Percentiles rank a stretch among this genome's conserved stretches.
Conservation (phyloP, 2,888 invertebrate species). For the Cremastinae sp. region DNA sequence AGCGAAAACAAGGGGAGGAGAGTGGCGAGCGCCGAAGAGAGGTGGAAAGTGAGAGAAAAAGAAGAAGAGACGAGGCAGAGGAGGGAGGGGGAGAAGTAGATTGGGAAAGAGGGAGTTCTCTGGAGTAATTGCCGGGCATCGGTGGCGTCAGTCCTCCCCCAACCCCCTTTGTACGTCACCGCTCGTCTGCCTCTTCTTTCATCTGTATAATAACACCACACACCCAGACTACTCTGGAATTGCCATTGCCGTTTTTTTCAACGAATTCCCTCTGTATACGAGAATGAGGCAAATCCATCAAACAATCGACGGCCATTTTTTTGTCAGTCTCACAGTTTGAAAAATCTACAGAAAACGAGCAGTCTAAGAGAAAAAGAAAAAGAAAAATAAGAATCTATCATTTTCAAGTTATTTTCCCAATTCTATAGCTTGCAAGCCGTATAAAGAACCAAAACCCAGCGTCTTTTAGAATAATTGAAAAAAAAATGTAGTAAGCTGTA, state of each 20-base stretch:
- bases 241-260: conserved; percentile 44
- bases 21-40: conserved; percentile 27
- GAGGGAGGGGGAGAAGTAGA: conserved; percentile 33
- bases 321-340: too few relatives aligned
- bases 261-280: conserved; percentile 24
- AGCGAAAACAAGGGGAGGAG: conserved; percentile 69
- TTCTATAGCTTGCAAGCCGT: too few relatives aligned
- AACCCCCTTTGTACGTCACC: conserved; percentile 35
- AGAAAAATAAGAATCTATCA: too few relatives aligned
- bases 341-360: too few relatives aligned
- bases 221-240: conserved; percentile 18
- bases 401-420: too few relatives aligned
- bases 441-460: too few relatives aligned
- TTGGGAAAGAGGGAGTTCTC: conserved; percentile 37
- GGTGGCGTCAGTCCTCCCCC: conserved; percentile 56
- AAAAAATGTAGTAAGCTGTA: too few relatives aligned
- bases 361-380: too few relatives aligned
- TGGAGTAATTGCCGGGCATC: conserved; percentile 70
- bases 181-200: conserved; percentile 27
- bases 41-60: conserved; percentile 3
- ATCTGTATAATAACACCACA: conserved; percentile 23
- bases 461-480: too few relatives aligned
- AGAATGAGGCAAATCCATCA: too few relatives aligned
- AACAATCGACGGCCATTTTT: too few relatives aligned
- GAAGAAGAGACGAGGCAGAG: conserved; percentile 27